phyloP scores from a whole-genome alignment of 2,797 vertebrate species.

The Molossus alvarezi region DNA sequence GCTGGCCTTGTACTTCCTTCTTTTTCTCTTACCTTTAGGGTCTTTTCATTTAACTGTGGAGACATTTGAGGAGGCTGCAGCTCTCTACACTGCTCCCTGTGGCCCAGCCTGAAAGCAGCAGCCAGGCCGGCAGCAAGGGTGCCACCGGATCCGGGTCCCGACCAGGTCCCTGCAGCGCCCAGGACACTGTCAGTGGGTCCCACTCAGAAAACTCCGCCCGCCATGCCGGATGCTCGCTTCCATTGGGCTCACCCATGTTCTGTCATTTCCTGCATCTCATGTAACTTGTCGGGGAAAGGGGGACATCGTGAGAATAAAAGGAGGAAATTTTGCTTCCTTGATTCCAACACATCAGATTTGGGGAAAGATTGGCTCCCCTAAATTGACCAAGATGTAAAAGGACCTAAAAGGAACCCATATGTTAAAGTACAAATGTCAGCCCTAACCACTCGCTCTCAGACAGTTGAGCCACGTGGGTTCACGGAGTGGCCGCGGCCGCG shows the following conservation, averaged over 20 bases:
- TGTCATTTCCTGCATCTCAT: neutral
- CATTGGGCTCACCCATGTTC: neutral
- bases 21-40: neutral
- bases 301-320: neutral
- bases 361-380: conserved; percentile 1
- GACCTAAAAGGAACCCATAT: conserved; percentile 15
- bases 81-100: neutral
- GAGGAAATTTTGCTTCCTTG: neutral
- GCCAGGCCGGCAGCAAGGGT: fast-evolving
- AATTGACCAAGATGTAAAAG: conserved; percentile 51
- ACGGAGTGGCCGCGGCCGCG: neutral
- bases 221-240: neutral
- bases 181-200: neutral
- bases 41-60: neutral
- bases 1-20: neutral
- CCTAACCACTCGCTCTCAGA: conserved; percentile 58
- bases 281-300: neutral
- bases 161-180: neutral
- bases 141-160: neutral
- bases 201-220: neutral
- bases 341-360: conserved; percentile 60
- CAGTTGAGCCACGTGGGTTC: conserved; percentile 45
- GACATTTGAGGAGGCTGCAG: neutral
- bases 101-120: neutral
- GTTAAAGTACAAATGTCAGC: conserved; percentile 69